Evolutionary conservation across 2,888 invertebrate genomes (phyloP), one percentile per base, ranked within the genome.

Genomic region (Mactromeris polynyma): DNA sequence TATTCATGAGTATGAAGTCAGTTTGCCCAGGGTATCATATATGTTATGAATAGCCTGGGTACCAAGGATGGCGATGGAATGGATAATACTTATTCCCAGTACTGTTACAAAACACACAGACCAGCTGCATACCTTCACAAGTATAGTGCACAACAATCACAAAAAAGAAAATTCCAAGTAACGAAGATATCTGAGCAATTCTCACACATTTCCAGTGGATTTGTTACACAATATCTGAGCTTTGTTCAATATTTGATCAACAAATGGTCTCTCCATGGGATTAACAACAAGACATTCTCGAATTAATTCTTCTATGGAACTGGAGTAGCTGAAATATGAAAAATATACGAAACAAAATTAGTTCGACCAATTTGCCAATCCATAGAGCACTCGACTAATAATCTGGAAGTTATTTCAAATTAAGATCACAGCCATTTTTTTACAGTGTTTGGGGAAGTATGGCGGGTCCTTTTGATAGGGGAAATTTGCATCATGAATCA

Each of bases 231-330:
- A 36, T 40, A 88, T 84, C 80, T 89, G 89, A 51, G 81, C 89
- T 90, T 87, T 85, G 36, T 87, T 85, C 31, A 90, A 40, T 33
- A 92, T 89, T 51, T 89, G 89, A 82, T 98, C 98, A 91, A 98
- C 97, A 93, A 98, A 98, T 14, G 98, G 98, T 92, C 98, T 97
- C 96, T 98, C 98, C 97, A 97, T 97, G 40, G 98, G 98, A 97
- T 98, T 98, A n/a, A 98, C 98, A 95, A 98, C 98, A 89, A 98
- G 97, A 97, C 98, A 98, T 89, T 97, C 98, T 78, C 97, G 96
- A 89, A 98, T 98, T 89, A 98, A 97, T 89, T 98, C 97, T 91
- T 98, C 98, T 96, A 98, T 97, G 90, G 98, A 98, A 98, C 98
- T 96, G 81, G 97, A 97, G 92, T 95, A 95, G 91, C 96, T 96